Percentiles rank a stretch among this genome's conserved stretches.
Evolutionary conservation across 2,113 vertebrate genomes (phyloP).

Genomic region (Hydropotes inermis): DNA sequence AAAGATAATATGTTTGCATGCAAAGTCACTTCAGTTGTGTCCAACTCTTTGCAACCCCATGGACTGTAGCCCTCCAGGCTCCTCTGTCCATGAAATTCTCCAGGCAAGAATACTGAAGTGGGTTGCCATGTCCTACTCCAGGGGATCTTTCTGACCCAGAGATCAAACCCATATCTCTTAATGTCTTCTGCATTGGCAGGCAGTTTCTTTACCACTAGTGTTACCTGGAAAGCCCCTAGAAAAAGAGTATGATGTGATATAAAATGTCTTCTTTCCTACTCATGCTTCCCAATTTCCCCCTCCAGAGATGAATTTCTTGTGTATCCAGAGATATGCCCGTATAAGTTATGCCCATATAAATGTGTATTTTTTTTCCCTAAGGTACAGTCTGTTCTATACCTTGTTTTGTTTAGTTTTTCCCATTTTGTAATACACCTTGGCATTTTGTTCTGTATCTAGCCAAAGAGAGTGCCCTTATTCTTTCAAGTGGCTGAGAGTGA

Average conservation of each 20-base stretch:
- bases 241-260: neutral
- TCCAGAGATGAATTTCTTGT: neutral
- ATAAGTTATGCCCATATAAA: neutral
- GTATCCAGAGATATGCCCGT: neutral
- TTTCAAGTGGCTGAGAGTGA: neutral
- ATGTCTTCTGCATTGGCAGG: neutral
- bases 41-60: fast-evolving
- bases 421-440: neutral
- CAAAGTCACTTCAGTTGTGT: neutral
- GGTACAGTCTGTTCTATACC: neutral
- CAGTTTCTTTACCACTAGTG: neutral
- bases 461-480: neutral
- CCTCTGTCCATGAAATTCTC: neutral
- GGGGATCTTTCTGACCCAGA: neutral
- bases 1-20: neutral
- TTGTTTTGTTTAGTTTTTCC: neutral
- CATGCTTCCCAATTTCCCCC: neutral
- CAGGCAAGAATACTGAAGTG: neutral
- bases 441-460: neutral
- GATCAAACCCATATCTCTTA: neutral
- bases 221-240: neutral
- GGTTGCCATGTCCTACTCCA: neutral
- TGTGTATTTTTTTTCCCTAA: neutral
- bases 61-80: neutral
- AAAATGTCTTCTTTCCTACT: neutral